Conservation (phyloP, 2,888 invertebrate genomes). For the Pristionchus fissidentatus region DNA sequence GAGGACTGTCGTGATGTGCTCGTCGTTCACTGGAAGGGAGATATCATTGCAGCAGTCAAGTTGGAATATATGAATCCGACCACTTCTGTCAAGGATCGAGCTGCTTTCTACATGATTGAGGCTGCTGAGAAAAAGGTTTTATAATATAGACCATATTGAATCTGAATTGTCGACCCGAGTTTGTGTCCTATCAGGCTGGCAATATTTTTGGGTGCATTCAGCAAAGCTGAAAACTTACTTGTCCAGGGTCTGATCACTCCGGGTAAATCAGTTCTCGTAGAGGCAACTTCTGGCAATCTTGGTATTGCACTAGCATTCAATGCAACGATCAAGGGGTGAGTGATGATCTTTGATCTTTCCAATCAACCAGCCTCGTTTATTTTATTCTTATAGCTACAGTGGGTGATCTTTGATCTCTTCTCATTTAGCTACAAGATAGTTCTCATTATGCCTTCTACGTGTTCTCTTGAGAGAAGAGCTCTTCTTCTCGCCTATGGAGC, state of each 20-base stretch:
- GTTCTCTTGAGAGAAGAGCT: slow-evolving; percentile 60
- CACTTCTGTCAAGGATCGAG: slow-evolving; percentile 45
- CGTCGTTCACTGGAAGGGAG: not conserved
- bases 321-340: slow-evolving; percentile 36
- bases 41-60: slow-evolving; percentile 33
- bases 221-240: too few relatives aligned
- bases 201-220: too few relatives aligned
- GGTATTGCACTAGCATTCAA: slow-evolving; percentile 72
- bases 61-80: slow-evolving; percentile 47
- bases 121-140: slow-evolving; percentile 43
- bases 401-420: slow-evolving; percentile 23
- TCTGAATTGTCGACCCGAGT: not conserved
- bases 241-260: slow-evolving; percentile 58
- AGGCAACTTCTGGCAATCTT: slow-evolving; percentile 73
- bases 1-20: too few relatives aligned
- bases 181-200: too few relatives aligned
- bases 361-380: too few relatives aligned
- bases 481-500: slow-evolving; percentile 65
- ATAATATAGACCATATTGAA: not conserved
- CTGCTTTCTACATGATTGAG: slow-evolving; percentile 37
- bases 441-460: slow-evolving; percentile 66
- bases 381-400: too few relatives aligned
- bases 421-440: slow-evolving; percentile 61
- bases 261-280: slow-evolving; percentile 67
- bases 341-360: slow-evolving; percentile 25